Evolutionary conservation across 2,113 vertebrate species (phyloP).

Genomic region (Pterophyllum scalare): DNA sequence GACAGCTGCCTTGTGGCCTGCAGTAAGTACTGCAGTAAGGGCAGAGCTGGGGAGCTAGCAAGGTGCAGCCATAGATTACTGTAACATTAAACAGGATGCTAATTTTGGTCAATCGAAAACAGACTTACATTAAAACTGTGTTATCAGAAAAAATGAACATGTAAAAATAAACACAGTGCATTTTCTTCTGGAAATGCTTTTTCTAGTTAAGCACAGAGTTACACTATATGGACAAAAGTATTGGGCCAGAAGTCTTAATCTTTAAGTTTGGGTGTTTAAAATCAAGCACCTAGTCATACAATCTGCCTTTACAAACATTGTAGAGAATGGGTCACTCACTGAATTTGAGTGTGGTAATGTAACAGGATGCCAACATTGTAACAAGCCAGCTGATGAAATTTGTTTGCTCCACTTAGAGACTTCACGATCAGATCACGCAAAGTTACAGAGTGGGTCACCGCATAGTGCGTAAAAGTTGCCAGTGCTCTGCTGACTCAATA

Average conservation of each 20-base stretch:
- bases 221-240: no score
- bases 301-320: neutral
- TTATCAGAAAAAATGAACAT: neutral
- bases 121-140: neutral
- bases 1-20: neutral
- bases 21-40: no score
- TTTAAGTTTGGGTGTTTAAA: neutral
- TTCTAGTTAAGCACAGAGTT: no score
- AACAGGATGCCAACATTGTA: neutral
- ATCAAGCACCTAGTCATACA: neutral
- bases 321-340: neutral
- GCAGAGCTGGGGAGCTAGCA: neutral
- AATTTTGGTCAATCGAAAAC: neutral
- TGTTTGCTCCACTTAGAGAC: no score
- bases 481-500: neutral
- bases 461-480: neutral
- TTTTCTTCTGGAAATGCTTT: no score
- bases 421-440: no score
- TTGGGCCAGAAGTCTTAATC: neutral
- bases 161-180: neutral
- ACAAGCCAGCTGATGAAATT: no score
- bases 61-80: neutral
- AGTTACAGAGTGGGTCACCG: neutral
- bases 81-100: neutral
- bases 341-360: neutral